phyloP scores from a whole-genome alignment of 2,113 vertebrate species.

The Theristicus caerulescens region DNA sequence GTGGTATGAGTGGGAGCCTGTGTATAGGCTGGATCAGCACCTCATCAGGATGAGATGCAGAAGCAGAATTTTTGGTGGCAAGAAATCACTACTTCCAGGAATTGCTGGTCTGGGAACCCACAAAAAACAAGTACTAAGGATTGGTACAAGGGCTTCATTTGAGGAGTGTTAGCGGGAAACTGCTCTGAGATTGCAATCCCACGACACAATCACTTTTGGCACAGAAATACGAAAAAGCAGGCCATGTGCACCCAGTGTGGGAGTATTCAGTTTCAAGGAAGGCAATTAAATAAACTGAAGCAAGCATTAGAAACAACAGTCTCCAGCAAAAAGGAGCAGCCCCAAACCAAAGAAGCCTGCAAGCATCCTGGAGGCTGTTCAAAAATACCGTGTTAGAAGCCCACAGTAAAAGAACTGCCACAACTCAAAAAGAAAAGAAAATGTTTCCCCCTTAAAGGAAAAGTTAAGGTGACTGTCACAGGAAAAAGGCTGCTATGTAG shows the following conservation, averaged over 20 bases:
- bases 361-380: background rate
- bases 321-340: background rate
- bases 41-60: background rate
- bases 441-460: background rate
- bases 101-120: background rate
- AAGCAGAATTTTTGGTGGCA: background rate
- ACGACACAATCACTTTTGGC: background rate
- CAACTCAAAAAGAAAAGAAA: background rate
- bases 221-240: background rate
- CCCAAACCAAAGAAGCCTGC: background rate
- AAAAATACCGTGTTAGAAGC: background rate
- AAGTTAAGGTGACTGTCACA: background rate
- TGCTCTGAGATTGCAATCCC: background rate
- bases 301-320: background rate
- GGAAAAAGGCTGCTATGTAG: background rate
- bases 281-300: background rate
- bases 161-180: background rate
- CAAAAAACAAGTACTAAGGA: background rate
- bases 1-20: background rate
- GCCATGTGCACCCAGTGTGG: background rate
- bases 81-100: background rate
- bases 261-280: background rate
- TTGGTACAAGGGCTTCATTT: background rate
- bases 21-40: accelerated
- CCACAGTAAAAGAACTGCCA: background rate